phyloP scores from a whole-genome alignment of 2,797 vertebrate species.

The Nasua narica region DNA sequence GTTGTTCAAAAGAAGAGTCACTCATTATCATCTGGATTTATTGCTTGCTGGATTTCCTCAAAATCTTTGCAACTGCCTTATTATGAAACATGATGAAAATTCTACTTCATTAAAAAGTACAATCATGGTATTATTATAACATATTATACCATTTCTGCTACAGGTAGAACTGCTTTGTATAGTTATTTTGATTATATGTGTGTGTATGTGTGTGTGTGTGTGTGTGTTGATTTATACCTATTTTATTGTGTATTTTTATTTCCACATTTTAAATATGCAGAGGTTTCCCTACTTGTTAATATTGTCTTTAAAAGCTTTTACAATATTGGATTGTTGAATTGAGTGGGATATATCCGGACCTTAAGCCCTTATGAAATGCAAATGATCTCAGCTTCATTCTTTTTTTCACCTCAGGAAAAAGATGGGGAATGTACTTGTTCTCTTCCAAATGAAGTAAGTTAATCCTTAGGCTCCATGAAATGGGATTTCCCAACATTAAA shows the following conservation, averaged over 20 bases:
- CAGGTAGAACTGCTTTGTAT: neutral
- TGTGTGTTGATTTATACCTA: neutral
- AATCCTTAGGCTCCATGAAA: slow-evolving; percentile 59
- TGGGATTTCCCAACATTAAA: slow-evolving; percentile 64
- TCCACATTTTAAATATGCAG: slow-evolving; percentile 10
- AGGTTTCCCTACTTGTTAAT: slow-evolving; percentile 34
- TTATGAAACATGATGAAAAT: slow-evolving; percentile 5
- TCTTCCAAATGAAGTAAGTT: slow-evolving; percentile 64
- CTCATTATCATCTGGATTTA: neutral
- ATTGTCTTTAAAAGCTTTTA: slow-evolving; percentile 44
- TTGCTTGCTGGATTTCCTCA: neutral
- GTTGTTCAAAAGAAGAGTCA: neutral
- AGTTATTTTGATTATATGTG: neutral
- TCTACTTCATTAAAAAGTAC: slow-evolving; percentile 1
- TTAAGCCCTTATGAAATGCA: slow-evolving; percentile 55
- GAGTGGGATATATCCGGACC: neutral
- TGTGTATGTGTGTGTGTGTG: neutral
- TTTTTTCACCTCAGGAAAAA: slow-evolving; percentile 50
- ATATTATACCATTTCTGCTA: neutral
- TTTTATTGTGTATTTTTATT: slow-evolving; percentile 42
- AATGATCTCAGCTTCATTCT: slow-evolving; percentile 39
- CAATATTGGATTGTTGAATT: slow-evolving; percentile 12
- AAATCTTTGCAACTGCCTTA: neutral
- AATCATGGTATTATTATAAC: neutral
- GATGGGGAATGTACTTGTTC: slow-evolving; percentile 31